Base-by-base conservation (phyloP, 2,888 invertebrate species). In the Disparrhopalites patrizii region DNA sequence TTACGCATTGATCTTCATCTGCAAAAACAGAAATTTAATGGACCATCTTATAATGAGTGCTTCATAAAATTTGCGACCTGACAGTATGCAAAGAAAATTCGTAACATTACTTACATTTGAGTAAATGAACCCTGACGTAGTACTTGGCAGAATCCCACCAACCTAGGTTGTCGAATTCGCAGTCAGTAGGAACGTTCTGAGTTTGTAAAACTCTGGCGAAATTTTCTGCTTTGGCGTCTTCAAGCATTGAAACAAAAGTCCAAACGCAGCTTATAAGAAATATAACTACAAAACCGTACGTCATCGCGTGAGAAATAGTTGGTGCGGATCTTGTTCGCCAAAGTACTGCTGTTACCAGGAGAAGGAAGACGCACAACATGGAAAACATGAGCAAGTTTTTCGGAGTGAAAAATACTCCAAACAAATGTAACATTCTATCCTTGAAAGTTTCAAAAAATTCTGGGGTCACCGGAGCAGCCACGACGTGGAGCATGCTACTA, bases 221-320 rank as follows among this genome's bases (percentile, higher is more conserved):
- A 47, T 68, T 68, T 13, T 61, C 62, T 8, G 74, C 72, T 33
- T 68, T 67, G 5, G 69, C 70, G 23, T 69, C 61, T 65, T 74
- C 71, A 58, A 66, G 68, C 51, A 67, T 54, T 13, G 66, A 58
- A 5, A 66, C 65, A 67, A 66, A 74, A n/a, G 57, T 67, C 72
- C 73, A 73, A 1, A 73, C 71, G 50, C 72, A 73, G 20, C 74
- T 72, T 40, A 74, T 15, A 8, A 73, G 64, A 40, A 72, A 68
- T 18, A 70, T 62, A 2, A 73, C 63, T 23, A 70, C 33, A 51
- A 74, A 68, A 25, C 67, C 70, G 55, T 72, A 72, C 1, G 67
- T 57, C 20, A 73, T 36, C 23, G 62, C 25, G 20, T 38, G 28
- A 15, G 25, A 38, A n/a, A 58, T n/a, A 33, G 27, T 55, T 10